A percentile compares a stretch with the other conserved stretches of the same genome.
Conservation (phyloP, 2,888 invertebrate genomes). For the Ceraclea dissimilis region DNA sequence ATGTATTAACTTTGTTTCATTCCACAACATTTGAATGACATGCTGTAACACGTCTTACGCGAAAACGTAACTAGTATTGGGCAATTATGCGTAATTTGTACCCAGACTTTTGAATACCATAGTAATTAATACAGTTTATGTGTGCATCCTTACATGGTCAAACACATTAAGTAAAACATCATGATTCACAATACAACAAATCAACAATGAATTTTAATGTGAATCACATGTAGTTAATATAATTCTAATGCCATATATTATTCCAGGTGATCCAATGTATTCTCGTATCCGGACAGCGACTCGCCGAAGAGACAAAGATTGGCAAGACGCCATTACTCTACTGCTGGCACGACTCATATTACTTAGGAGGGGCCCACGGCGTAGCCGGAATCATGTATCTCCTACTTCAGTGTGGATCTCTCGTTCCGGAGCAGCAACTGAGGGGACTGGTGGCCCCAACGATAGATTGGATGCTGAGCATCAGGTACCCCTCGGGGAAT, state of each 20-base stretch:
- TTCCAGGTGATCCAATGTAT: slow-evolving; percentile 56
- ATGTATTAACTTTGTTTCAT: slow-evolving; percentile 46
- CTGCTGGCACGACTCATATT: slow-evolving; percentile 80
- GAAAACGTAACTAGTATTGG: background rate
- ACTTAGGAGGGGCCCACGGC: slow-evolving; percentile 87
- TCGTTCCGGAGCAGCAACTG: slow-evolving; percentile 51
- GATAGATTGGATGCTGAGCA: slow-evolving; percentile 53
- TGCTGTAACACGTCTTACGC: no score
- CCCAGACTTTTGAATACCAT: background rate
- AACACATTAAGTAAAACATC: no score
- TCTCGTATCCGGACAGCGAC: slow-evolving; percentile 55
- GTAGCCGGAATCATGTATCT: slow-evolving; percentile 76
- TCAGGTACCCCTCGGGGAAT: slow-evolving; percentile 57
- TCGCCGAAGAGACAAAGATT: slow-evolving; percentile 37
- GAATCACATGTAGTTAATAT: no score
- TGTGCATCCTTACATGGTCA: no score
- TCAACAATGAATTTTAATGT: no score
- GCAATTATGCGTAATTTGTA: background rate
- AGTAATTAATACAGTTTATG: background rate
- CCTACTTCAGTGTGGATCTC: slow-evolving; percentile 59
- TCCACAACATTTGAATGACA: no score
- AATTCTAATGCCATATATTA: background rate
- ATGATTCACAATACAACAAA: no score
- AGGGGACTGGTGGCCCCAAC: slow-evolving; percentile 54
- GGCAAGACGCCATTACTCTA: slow-evolving; percentile 65